Conservation (phyloP, 2,113 vertebrate genomes). For the rabbit (Oryctolagus cuniculus) region DNA sequence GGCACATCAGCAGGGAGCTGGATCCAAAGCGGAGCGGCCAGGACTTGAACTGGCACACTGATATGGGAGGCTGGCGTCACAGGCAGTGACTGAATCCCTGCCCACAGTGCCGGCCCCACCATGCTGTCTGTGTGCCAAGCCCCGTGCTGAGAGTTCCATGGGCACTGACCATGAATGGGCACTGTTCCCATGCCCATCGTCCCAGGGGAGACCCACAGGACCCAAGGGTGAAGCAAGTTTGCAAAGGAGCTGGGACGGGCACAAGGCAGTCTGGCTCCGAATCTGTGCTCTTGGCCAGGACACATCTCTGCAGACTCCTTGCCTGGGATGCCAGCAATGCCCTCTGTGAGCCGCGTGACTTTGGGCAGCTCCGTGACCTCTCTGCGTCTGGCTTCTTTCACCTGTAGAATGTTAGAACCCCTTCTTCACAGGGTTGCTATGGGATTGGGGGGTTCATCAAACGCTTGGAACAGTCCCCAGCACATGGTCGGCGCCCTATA, state of each 20-base stretch:
- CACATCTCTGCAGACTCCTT: not conserved
- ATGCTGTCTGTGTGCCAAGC: not conserved
- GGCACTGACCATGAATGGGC: not conserved
- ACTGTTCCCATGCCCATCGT: not conserved
- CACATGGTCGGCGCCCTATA: accelerated
- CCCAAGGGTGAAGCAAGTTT: not conserved
- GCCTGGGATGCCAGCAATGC: not conserved
- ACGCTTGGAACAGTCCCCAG: not conserved
- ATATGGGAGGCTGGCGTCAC: too few relatives aligned
- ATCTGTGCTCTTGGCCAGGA: not conserved
- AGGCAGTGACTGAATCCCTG: too few relatives aligned
- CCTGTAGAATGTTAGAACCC: not conserved
- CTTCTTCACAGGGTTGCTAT: not conserved
- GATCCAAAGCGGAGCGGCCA: too few relatives aligned
- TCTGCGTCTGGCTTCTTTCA: not conserved
- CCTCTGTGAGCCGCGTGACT: not conserved
- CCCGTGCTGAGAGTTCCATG: not conserved
- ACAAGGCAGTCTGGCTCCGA: not conserved
- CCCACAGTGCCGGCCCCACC: too few relatives aligned
- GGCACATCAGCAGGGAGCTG: too few relatives aligned
- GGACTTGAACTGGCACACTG: too few relatives aligned
- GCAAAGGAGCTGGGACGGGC: not conserved
- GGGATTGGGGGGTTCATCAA: not conserved
- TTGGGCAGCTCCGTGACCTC: not conserved
- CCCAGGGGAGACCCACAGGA: not conserved